Percentiles rank a stretch among this genome's conserved stretches.
phyloP scores from a whole-genome alignment of 2,888 invertebrate genomes.

The Tachina fera region DNA sequence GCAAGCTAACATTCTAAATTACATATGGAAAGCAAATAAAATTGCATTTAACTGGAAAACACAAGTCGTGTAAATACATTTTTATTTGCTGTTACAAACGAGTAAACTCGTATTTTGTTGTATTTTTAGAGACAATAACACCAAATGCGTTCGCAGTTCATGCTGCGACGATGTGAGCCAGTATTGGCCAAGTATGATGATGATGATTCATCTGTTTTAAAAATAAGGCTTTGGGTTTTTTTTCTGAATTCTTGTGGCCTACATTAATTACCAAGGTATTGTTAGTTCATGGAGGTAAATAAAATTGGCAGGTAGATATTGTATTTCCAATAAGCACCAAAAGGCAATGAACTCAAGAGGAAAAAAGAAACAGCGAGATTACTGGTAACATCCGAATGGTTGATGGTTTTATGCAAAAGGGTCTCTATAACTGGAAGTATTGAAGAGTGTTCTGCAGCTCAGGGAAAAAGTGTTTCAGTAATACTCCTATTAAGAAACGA shows the following conservation, averaged over 20 bases:
- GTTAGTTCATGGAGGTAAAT: background rate
- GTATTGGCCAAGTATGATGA: slow-evolving; percentile 25
- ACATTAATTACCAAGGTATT: background rate
- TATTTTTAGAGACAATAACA: slow-evolving; percentile 18
- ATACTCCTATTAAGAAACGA: no score
- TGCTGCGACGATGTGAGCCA: slow-evolving; percentile 22
- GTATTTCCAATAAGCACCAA: no score
- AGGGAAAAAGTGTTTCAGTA: no score
- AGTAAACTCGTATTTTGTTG: background rate
- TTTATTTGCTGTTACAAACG: background rate
- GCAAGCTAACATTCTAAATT: no score
- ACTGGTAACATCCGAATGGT: no score
- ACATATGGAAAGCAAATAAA: no score
- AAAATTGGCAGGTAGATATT: no score
- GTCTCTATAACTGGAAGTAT: no score
- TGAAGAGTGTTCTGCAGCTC: no score
- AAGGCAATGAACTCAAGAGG: no score
- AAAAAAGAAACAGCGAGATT: no score
- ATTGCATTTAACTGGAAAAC: background rate
- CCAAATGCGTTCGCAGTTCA: background rate
- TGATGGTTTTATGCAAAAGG: no score
- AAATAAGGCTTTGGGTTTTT: slow-evolving; percentile 57
- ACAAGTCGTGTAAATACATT: background rate
- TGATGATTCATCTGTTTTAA: slow-evolving; percentile 59
- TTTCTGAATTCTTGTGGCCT: slow-evolving; percentile 6